phyloP scores from a whole-genome alignment of 2,888 invertebrate species.

The Heliconius erato region DNA sequence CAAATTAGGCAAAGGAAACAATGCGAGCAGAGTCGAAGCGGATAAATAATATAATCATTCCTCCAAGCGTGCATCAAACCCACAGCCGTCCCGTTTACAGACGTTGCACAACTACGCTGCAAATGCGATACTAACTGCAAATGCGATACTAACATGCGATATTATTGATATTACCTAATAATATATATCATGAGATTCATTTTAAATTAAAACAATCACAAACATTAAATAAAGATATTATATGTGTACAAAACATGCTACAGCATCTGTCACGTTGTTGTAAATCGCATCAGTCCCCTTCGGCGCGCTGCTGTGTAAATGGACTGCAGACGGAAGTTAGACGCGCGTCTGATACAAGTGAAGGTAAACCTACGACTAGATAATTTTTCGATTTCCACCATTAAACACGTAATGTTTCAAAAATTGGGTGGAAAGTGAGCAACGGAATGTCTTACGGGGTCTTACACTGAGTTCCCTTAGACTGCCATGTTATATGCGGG shows the following conservation, averaged over 20 bases:
- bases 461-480: not conserved
- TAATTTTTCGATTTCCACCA: not conserved
- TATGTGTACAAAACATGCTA: not conserved
- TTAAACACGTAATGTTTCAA: not conserved
- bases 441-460: not conserved
- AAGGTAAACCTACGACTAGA: not conserved
- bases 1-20: no score
- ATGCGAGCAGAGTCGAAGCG: no score
- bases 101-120: no score
- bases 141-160: no score
- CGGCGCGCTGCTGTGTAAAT: slow-evolving; percentile 8
- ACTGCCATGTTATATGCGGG: not conserved
- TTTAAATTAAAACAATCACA: not conserved
- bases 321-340: slow-evolving; percentile 15
- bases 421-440: not conserved
- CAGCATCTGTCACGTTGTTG: not conserved
- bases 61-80: no score
- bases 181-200: no score
- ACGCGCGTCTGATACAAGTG: slow-evolving; percentile 1
- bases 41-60: no score
- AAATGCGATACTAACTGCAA: no score
- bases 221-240: not conserved
- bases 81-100: no score
- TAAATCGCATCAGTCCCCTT: slow-evolving; percentile 26
- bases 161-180: no score